Base-by-base conservation (phyloP, 2,888 invertebrate genomes). In the Andrena fulva region DNA sequence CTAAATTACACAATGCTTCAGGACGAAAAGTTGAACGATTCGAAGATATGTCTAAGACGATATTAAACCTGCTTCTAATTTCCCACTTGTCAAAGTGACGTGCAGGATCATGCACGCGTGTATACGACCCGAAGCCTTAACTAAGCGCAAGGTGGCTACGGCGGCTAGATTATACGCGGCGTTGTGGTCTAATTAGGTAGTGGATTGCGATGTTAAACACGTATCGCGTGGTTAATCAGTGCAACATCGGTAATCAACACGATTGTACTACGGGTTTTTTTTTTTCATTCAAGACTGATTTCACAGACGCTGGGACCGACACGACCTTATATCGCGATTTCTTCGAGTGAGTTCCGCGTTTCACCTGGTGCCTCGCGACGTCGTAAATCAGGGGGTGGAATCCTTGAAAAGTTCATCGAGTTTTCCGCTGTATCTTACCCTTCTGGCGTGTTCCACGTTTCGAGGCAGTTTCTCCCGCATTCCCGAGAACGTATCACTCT, bases 371-470 rank as follows among this genome's bases (percentile, higher is more conserved):
- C 16, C 42, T 60, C 20, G 64, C 67, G 56, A 50, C 59, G 24
- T 60, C 82, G 79, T 82, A 80, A 85, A 85, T 85, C 85, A 85
- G 31, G 42, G 66, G 73, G 35, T 48, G 60, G 54, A 62, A 72
- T 85, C 60, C 82, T 71, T 80, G 72, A 79, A 74, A 76, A 77
- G 59, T 82, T 75, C 74, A 62, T 76, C 70, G 50, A 64, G 60
- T 84, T 76, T 71, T 71, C 8, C 42, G 31, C 29, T 10, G 27
- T 62, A 56, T 62, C 72, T 66, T 64, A 50, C 56, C 33, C 42
- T 56, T 27, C 68, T 7, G 35, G n/a, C 52, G 64, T 73, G 75
- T 60, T 52, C 74, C 54, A 52, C 63, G 29, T 77, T 82, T 82
- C 59, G 48, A 10, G 69, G 29, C 67, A 35, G 50, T 20, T 60